Base-by-base conservation (phyloP, 2,888 invertebrate genomes). In the Dioctria rufipes region DNA sequence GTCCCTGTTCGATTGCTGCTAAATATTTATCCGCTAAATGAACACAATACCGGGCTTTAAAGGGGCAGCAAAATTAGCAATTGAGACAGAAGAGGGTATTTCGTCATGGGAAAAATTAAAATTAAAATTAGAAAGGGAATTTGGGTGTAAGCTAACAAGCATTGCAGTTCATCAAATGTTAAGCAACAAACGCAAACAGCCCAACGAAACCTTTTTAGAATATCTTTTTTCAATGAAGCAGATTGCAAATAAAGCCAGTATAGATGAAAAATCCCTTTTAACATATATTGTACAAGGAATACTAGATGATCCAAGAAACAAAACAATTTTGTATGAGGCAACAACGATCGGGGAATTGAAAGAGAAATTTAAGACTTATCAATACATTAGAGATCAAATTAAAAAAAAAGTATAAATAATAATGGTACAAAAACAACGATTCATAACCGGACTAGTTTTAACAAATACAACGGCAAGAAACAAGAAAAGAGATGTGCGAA, bases 211-310 rank as follows among this genome's bases (percentile, higher is more conserved):
- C 4, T 80, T 75, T 39, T 54, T 82, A 6, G 75, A 81, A 42
- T 82, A 82, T 39, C 51, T 80, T 60, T 83, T 80, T 42, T 9
- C 65, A 8, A 82, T 83, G 80, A 80, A 80, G 43, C 80, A 81
- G 66, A 82, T 80, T 2, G 78, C 78, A 8, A 80, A 75, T 80
- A 82, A 67, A 25, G 81, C 78, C 3, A 54, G 58, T 6, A 13
- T 81, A 25, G 80, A 81, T 60, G 82, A 82, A 65, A 49, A 69
- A 9, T 81, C 81, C 6, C n/a, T 82, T 42, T 78, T 82, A 46
- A 11, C 73, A 5, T 80, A 81, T 58, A 78, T 82, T 5, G 49
- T 81, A 2, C 43, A 77, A 43, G 82, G 82, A 13, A 81, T 81
- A 0, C 3, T 73, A 25, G 80, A 80, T 67, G 80, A 66, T 69